Evolutionary conservation across 1,140 invertebrate species (phyloP).

Genomic region (Magallana gigas): DNA sequence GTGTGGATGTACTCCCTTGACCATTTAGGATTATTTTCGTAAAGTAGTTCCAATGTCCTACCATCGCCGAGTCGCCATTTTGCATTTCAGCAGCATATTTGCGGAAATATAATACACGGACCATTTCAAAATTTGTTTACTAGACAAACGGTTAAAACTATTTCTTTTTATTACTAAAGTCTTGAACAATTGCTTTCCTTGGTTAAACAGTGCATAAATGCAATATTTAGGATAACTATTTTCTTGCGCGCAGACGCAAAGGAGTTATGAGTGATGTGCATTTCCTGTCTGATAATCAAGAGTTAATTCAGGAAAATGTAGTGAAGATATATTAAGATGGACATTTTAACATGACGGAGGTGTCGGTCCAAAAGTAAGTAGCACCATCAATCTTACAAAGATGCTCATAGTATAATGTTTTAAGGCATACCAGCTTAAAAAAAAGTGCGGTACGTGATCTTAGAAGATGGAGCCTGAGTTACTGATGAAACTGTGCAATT

Average conservation of each 20-base stretch:
- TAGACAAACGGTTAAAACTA: not conserved
- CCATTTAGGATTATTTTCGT: not conserved
- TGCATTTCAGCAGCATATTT: conserved; percentile 21
- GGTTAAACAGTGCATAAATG: not conserved
- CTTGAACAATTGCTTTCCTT: not conserved
- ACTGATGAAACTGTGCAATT: not conserved
- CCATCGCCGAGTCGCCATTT: conserved; percentile 27
- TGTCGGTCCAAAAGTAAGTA: conserved; percentile 37
- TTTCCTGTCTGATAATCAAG: conserved; percentile 33
- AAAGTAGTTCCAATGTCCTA: conserved; percentile 18
- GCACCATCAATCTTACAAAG: not conserved
- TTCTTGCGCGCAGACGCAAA: not conserved
- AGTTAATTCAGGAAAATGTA: conserved; percentile 38
- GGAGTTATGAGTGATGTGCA: conserved; percentile 29
- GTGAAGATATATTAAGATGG: conserved; percentile 29
- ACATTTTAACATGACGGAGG: conserved; percentile 37
- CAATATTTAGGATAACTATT: conserved; percentile 8
- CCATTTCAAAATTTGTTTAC: not conserved
- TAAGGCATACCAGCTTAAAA: not conserved
- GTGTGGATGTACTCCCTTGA: not conserved
- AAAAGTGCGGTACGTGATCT: not conserved
- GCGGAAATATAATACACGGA: not conserved
- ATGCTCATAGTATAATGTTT: not conserved
- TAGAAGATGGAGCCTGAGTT: conserved; percentile 29
- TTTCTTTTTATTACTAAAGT: not conserved